These are phyloP conservation scores for Gasteruption jaculator DNA, from an alignment of 2,888 invertebrate species.

Conservation along the genomic window DNA sequence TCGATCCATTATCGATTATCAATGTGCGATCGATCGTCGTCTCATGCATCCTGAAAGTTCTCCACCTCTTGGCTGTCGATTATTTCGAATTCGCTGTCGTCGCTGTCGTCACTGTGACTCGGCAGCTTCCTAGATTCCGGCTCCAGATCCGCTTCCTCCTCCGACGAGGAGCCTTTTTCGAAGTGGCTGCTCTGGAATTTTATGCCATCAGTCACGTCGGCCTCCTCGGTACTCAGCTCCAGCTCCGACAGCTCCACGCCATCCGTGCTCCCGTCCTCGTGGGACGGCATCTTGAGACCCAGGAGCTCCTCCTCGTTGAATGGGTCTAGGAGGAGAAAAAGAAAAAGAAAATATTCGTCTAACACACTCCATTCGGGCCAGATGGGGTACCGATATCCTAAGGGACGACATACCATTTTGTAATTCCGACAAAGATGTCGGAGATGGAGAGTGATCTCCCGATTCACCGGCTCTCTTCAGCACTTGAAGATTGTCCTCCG, in stretches of 20 bases:
- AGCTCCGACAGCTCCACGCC: slow-evolving; percentile 46
- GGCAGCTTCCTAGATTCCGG: slow-evolving; percentile 30
- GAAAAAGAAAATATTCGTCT: too few species aligned
- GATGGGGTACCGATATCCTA: slow-evolving; percentile 3
- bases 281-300: slow-evolving; percentile 46
- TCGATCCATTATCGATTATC: too few species aligned
- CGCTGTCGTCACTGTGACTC: slow-evolving; percentile 41
- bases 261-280: slow-evolving; percentile 48
- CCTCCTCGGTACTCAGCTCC: slow-evolving; percentile 41
- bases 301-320: slow-evolving; percentile 43
- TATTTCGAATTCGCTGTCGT: slow-evolving; percentile 48
- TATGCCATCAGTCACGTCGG: slow-evolving; percentile 37
- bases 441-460: slow-evolving; percentile 44
- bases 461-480: slow-evolving; percentile 47
- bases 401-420: slow-evolving; percentile 37
- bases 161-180: slow-evolving; percentile 43
- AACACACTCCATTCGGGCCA: neutral
- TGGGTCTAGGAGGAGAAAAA: slow-evolving; percentile 34
- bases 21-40: too few species aligned
- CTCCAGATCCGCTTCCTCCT: slow-evolving; percentile 40
- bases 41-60: slow-evolving; percentile 27
- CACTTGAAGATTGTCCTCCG: slow-evolving; percentile 47
- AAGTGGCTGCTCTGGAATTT: slow-evolving; percentile 46
- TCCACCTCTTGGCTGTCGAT: slow-evolving; percentile 42
- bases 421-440: slow-evolving; percentile 36